Percentiles rank a stretch among this genome's conserved stretches.
These are phyloP conservation scores for Tachycineta bicolor DNA, from an alignment of 2,113 vertebrate species.

Conservation along the genomic window DNA sequence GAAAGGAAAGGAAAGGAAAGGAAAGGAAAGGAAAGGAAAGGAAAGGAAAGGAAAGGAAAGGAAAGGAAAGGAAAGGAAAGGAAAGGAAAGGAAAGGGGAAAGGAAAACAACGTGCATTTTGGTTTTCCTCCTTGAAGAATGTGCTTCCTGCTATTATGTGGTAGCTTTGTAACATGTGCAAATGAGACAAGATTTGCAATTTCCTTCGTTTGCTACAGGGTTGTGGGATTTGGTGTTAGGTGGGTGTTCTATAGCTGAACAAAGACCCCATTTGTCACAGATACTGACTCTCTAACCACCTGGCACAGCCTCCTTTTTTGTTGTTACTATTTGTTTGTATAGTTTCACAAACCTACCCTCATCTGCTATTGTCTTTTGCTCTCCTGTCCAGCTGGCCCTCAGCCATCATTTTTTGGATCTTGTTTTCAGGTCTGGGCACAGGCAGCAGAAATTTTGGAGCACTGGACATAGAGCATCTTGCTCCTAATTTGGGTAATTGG, in stretches of 20 bases:
- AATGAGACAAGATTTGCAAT: neutral
- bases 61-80: no score
- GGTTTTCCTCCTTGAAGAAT: neutral
- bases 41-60: no score
- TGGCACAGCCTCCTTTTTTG: neutral
- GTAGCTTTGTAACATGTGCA: neutral
- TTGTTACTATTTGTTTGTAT: neutral
- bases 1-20: no score
- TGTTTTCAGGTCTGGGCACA: neutral
- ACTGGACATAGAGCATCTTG: neutral
- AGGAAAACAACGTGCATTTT: fast-evolving
- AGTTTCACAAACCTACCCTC: neutral
- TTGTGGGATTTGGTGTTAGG: neutral
- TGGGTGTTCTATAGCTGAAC: neutral
- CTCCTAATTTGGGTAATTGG: neutral
- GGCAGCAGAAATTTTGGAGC: neutral
- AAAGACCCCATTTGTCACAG: neutral
- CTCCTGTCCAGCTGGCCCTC: neutral
- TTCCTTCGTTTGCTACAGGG: neutral
- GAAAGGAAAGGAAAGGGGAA: no score
- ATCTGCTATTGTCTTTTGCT: neutral
- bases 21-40: no score
- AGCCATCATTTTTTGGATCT: neutral
- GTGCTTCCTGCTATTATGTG: neutral
- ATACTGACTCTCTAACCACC: neutral